Evolutionary conservation across 2,113 vertebrate species (phyloP), one percentile per base, ranked within the genome.

Genomic region (Danionella cerebrum): DNA sequence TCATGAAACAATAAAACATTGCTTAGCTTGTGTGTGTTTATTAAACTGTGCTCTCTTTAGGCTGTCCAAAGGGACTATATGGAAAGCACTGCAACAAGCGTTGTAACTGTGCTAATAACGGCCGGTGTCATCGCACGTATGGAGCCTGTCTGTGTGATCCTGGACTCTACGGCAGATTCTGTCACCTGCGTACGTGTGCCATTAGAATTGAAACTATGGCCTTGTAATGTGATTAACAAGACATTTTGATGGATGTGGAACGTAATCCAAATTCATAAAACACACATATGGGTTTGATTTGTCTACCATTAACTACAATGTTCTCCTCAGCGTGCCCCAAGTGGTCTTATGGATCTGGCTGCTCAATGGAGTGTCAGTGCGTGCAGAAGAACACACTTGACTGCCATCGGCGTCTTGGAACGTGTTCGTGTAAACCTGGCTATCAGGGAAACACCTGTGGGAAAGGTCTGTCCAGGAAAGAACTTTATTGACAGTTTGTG

Each of bases 11-110:
- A n/a, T n/a, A n/a, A n/a, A n/a, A n/a, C n/a, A n/a, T n/a, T n/a
- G n/a, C n/a, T n/a, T n/a, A n/a, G n/a, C n/a, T n/a, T 47, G 11
- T 29, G 13, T 55, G 1, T 18, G 36, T 44, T 13, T 45, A 8
- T 33, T 16, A 47, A 6, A 16, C 12, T 16, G 63, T 5, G 19
- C 38, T 66, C 0, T 68, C 41, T 6, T 19, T 39, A 99, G 96
- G 95, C n/a, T 99, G 96, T 77, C 93, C 95, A 2, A 94, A 93
- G 79, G 95, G 96, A n/a, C 89, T 92, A 69, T 98, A 86, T 0
- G 96, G 96, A 58, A 95, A 93, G 41, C 85, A 87, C 0, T 98
- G 96, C 80, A 91, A 88, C 62, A 96, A 93, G 35, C 98, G 92
- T 75, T 98, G 96, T 71, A 94, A 93, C 73, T 98, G 96, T 65